These are phyloP conservation scores for Mustela nigripes DNA, from an alignment of 2,113 vertebrate genomes.

Conservation along the genomic window DNA sequence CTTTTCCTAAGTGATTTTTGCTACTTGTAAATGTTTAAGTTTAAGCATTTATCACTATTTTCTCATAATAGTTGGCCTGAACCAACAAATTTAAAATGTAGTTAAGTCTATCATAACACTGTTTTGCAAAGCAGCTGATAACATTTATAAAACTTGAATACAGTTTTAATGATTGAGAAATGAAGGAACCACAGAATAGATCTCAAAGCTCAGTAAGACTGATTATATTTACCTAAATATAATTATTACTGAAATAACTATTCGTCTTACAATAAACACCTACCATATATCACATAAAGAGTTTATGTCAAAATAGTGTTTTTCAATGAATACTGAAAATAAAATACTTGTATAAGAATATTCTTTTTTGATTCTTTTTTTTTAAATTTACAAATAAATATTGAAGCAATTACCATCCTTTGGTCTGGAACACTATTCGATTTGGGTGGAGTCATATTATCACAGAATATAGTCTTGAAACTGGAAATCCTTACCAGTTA, in stretches of 20 bases:
- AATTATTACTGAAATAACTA: neutral
- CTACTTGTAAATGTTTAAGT: neutral
- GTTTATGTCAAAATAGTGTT: conserved; percentile 15
- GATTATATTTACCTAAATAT: neutral
- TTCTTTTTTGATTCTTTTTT: neutral
- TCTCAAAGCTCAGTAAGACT: neutral
- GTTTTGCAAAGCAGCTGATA: neutral
- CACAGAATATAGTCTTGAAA: neutral
- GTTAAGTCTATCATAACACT: neutral
- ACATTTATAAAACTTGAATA: neutral
- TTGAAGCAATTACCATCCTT: neutral
- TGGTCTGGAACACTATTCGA: neutral
- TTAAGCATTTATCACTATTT: neutral
- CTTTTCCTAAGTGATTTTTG: neutral
- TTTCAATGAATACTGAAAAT: neutral
- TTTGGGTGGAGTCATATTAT: neutral
- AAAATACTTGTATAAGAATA: neutral
- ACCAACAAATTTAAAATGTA: neutral
- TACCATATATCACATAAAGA: neutral
- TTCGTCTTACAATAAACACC: neutral
- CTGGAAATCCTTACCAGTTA: neutral
- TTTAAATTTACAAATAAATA: neutral
- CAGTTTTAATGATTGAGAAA: neutral
- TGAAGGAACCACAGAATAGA: neutral
- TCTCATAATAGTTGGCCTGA: neutral